These are phyloP conservation scores for Toxotes lorentzi DNA, from an alignment of 2,797 vertebrate genomes.

Conservation along the genomic window DNA sequence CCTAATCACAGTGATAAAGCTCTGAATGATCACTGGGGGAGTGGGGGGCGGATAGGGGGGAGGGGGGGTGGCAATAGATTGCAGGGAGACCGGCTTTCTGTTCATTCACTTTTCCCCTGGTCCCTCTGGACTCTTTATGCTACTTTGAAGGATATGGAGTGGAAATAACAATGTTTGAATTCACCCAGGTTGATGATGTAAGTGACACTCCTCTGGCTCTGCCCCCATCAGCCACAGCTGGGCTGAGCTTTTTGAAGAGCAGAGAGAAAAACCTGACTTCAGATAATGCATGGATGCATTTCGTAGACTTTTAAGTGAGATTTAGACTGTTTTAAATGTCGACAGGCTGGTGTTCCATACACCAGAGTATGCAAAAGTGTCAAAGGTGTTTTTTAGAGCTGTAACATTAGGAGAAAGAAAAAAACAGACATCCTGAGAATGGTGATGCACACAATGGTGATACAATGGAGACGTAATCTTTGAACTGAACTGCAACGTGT, in stretches of 20 bases:
- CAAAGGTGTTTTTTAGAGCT: background rate
- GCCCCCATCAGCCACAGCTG: conserved; percentile 28
- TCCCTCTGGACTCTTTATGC: conserved; percentile 51
- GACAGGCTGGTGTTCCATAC: background rate
- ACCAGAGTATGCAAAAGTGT: background rate
- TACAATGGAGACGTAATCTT: background rate
- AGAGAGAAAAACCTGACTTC: conserved; percentile 17
- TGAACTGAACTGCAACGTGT: background rate
- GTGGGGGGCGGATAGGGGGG: no score
- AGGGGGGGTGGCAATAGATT: no score
- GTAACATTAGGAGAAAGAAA: background rate
- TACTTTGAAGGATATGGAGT: conserved; percentile 56
- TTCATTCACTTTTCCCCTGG: conserved; percentile 40
- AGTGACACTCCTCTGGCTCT: conserved; percentile 41
- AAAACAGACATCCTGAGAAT: no score
- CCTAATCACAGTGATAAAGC: conserved; percentile 47
- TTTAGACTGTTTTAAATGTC: background rate
- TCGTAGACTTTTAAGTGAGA: conserved; percentile 4
- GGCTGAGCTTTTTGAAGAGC: background rate
- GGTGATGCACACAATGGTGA: background rate
- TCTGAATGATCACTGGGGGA: conserved; percentile 54
- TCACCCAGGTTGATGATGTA: conserved; percentile 52
- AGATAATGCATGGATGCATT: conserved; percentile 12
- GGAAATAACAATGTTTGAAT: conserved; percentile 64
- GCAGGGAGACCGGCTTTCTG: conserved; percentile 31